Evolutionary conservation across 2,113 vertebrate genomes (phyloP).

Genomic region (Elephantulus edwardii): DNA sequence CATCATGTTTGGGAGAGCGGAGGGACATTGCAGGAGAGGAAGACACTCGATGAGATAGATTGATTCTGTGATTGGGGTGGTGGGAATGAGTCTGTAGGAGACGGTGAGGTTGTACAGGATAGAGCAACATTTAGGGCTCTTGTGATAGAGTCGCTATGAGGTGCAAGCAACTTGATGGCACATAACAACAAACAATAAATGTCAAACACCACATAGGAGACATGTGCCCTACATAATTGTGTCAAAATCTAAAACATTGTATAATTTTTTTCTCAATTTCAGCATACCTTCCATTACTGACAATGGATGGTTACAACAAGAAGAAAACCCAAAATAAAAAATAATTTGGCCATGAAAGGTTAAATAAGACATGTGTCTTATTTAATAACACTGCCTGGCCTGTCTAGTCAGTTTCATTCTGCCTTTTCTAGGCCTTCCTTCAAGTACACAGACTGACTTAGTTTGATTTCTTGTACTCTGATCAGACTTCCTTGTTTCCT

Average conservation of each 20-base stretch:
- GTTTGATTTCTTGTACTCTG: accelerated
- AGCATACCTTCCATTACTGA: background rate
- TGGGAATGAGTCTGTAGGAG: too few relatives aligned
- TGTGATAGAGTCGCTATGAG: too few relatives aligned
- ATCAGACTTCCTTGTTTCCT: background rate
- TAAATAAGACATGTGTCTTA: accelerated
- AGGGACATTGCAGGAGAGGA: too few relatives aligned
- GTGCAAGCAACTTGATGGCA: too few relatives aligned
- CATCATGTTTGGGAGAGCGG: too few relatives aligned
- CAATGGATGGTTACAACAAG: background rate
- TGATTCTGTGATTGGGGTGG: too few relatives aligned
- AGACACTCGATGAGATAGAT: too few relatives aligned
- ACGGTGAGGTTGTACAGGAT: too few relatives aligned
- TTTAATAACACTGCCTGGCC: background rate
- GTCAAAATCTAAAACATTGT: background rate
- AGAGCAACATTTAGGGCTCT: too few relatives aligned
- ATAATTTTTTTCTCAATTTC: background rate
- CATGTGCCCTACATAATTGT: background rate
- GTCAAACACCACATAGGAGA: background rate
- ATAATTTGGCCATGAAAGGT: background rate
- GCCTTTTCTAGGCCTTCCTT: background rate
- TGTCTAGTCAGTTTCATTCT: too few relatives aligned
- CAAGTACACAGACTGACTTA: background rate
- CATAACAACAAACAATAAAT: too few relatives aligned
- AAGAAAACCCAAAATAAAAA: background rate